These are phyloP conservation scores for Ceramica pisi DNA, from an alignment of 2,888 invertebrate genomes.

Conservation along the genomic window DNA sequence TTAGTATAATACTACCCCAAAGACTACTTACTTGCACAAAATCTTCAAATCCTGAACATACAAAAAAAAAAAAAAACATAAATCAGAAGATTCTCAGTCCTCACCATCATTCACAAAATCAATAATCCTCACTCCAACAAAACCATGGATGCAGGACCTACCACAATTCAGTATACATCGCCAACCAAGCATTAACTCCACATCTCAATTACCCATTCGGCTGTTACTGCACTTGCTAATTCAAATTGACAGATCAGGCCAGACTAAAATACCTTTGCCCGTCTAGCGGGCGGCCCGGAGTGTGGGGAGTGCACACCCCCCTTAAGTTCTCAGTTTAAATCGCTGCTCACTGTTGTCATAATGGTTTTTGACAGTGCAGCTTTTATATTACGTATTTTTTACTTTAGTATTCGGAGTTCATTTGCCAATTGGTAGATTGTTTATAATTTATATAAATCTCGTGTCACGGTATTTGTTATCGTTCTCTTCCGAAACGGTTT, in stretches of 20 bases:
- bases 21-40: background rate
- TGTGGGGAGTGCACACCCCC: slow-evolving; percentile 69
- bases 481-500: too few species aligned
- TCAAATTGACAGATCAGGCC: slow-evolving; percentile 90
- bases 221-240: slow-evolving; percentile 83
- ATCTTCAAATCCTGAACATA: background rate
- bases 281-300: slow-evolving; percentile 76
- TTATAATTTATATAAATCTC: too few species aligned
- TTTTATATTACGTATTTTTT: slow-evolving; percentile 65
- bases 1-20: too few species aligned
- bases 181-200: slow-evolving; percentile 58
- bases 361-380: slow-evolving; percentile 82
- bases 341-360: slow-evolving; percentile 79
- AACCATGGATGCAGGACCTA: slow-evolving; percentile 71
- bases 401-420: slow-evolving; percentile 31
- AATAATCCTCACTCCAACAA: slow-evolving; percentile 12
- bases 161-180: slow-evolving; percentile 67
- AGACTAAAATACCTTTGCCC: slow-evolving; percentile 85
- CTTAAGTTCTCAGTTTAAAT: slow-evolving; percentile 70
- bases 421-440: slow-evolving; percentile 15
- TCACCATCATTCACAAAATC: slow-evolving; percentile 3
- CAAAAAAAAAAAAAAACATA: background rate
- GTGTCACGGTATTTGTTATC: too few species aligned
- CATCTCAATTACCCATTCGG: slow-evolving; percentile 78
- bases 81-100: background rate